phyloP scores from a whole-genome alignment of 2,888 invertebrate genomes.

The Noctuana brunneofusca region DNA sequence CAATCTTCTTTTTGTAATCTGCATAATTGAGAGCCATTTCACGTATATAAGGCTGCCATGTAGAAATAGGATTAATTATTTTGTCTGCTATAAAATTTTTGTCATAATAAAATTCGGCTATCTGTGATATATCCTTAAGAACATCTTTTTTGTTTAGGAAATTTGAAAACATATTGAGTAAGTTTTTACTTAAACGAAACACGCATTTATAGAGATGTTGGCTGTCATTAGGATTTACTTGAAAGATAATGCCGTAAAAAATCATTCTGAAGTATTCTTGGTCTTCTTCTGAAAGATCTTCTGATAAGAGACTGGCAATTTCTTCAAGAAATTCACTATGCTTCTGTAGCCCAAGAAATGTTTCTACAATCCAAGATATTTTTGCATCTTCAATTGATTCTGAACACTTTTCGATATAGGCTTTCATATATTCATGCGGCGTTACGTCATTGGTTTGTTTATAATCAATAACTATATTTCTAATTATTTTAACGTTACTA shows the following conservation, averaged over 20 bases:
- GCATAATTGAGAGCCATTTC: conserved; percentile 68
- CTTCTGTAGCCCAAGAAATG: conserved; percentile 65
- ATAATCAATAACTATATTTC: conserved; percentile 64
- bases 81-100: conserved; percentile 74
- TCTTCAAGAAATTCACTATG: conserved; percentile 59
- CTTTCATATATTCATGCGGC: conserved; percentile 69
- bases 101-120: conserved; percentile 75
- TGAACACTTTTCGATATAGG: conserved; percentile 67
- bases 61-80: conserved; percentile 74
- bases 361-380: conserved; percentile 68
- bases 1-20: conserved; percentile 59
- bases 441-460: conserved; percentile 53
- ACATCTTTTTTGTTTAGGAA: conserved; percentile 74
- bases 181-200: conserved; percentile 67
- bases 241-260: conserved; percentile 63
- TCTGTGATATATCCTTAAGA: conserved; percentile 68
- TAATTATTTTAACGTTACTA: conserved; percentile 65
- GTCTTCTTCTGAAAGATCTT: conserved; percentile 60
- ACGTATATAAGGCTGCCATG: conserved; percentile 72
- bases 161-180: conserved; percentile 62
- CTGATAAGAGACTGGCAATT: conserved; percentile 53
- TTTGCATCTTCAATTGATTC: conserved; percentile 60
- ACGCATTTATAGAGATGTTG: conserved; percentile 66
- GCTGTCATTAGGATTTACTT: conserved; percentile 59
- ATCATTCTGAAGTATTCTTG: conserved; percentile 65